A percentile compares a stretch with the other conserved stretches of the same genome.
Conservation (phyloP, 2,113 vertebrate species). For the Dipodomys stephensi region DNA sequence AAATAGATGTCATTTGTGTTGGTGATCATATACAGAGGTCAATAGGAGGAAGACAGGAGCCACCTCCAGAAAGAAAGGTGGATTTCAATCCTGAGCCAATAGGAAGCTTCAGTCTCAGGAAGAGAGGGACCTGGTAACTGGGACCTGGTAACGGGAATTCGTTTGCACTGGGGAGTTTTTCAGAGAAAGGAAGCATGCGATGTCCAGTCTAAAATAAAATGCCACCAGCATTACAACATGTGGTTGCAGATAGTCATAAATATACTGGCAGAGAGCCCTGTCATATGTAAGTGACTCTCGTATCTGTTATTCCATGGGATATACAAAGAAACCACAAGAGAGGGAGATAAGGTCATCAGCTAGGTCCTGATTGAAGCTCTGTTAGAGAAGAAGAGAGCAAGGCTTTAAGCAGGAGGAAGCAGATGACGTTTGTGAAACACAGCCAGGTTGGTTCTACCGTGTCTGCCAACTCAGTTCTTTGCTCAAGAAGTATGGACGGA, state of each 20-base stretch:
- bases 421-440: background rate
- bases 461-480: background rate
- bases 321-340: background rate
- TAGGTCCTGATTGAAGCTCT: background rate
- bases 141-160: constrained; percentile 75
- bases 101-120: background rate
- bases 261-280: background rate
- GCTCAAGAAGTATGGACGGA: background rate
- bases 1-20: constrained; percentile 88
- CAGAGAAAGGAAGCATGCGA: constrained; percentile 17
- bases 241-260: background rate
- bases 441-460: no score
- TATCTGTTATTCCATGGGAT: rapidly evolving
- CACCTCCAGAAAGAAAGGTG: background rate
- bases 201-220: constrained; percentile 45
- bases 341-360: background rate
- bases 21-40: constrained; percentile 89
- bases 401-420: background rate
- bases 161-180: constrained; percentile 71
- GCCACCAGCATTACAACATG: constrained; percentile 35
- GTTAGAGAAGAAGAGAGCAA: no score
- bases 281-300: background rate
- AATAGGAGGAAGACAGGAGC: constrained; percentile 60
- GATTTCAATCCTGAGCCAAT: background rate
- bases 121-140: constrained; percentile 66